These are phyloP conservation scores for Parotocinclus haroldoi DNA, from an alignment of 2,797 vertebrate species.

Conservation along the genomic window DNA sequence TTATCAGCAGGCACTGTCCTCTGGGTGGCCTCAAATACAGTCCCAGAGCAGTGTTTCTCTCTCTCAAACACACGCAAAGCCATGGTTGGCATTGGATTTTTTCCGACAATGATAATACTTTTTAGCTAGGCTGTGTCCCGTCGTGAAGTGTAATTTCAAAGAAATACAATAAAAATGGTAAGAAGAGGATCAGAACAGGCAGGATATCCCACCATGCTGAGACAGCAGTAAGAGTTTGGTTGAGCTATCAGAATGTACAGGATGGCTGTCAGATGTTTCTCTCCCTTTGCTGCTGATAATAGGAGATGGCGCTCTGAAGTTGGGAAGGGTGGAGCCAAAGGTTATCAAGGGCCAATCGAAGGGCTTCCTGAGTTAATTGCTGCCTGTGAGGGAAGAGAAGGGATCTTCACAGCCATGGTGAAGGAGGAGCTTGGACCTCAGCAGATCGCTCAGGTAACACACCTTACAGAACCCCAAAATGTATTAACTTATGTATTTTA, in stretches of 20 bases:
- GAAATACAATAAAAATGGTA: conserved; percentile 57
- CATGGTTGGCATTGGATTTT: conserved; percentile 24
- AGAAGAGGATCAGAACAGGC: conserved; percentile 43
- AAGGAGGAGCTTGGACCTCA: conserved; percentile 68
- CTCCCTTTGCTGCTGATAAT: conserved; percentile 19
- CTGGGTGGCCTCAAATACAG: conserved; percentile 15
- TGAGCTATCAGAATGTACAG: conserved; percentile 22
- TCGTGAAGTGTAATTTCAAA: conserved; percentile 47
- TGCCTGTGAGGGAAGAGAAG: conserved; percentile 80
- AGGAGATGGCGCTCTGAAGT: conserved; percentile 79
- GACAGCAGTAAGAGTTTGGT: conserved; percentile 35
- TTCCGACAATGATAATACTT: conserved; percentile 21
- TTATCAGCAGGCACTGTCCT: conserved; percentile 43
- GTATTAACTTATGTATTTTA: neutral
- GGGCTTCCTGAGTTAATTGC: conserved; percentile 91
- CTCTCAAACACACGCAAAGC: conserved; percentile 15
- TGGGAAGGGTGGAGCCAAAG: conserved; percentile 52
- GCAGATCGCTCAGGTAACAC: conserved; percentile 84
- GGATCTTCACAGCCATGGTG: conserved; percentile 76
- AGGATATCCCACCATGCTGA: conserved; percentile 31
- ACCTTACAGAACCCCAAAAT: neutral
- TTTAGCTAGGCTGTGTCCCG: conserved; percentile 19
- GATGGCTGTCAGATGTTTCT: conserved; percentile 33
- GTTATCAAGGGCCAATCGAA: conserved; percentile 76
- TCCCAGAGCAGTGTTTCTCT: neutral